Base-by-base conservation (phyloP, 2,888 invertebrate species). In the Lomographa bimaculata region DNA sequence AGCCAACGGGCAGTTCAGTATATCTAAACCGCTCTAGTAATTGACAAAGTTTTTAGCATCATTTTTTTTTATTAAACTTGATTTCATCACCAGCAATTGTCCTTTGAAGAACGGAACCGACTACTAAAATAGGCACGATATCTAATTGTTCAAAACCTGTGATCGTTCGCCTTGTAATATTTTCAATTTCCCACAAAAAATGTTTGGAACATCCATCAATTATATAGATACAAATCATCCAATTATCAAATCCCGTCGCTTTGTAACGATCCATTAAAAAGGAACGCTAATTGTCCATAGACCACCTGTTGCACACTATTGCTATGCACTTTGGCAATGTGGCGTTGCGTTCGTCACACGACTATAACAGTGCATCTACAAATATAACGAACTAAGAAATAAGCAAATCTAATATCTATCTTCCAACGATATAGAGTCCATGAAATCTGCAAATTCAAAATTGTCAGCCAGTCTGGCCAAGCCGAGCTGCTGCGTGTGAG, bases 281-380 rank as follows among this genome's bases (percentile, higher is more conserved):
- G 57, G 56, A 61, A 65, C 50, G 57, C 46, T 68, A 71, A 71
- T 69, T 67, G 57, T 62, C 57, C 49, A 57, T 50, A 60, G 52
- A 54, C 39, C 53, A 54, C 53, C 48, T 47, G 62, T 73, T 74
- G 66, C 73, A 71, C 50, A 65, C 57, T 61, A 62, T 66, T 62
- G 56, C 66, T 62, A 62, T 68, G 62, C 71, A 67, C 69, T 73
- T 69, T 73, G 43, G 69, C 65, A 77, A 77, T 56, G 42, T 62
- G 56, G 56, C 60, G 70, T 76, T 78, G 70, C 66, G 54, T 60
- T 50, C 64, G 56, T 59, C 63, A 55, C 48, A 57, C 60, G 55
- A 38, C 44, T 51, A 60, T 58, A n/a, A n/a, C n/a, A 37, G 34
- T 54, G 44, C 50, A 54, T 57, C 51, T 46, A 54, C 57, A 20